Percentiles rank a stretch among this genome's conserved stretches.
phyloP scores from a whole-genome alignment of 2,888 invertebrate species.

The Xestoiulus laeticollis region DNA sequence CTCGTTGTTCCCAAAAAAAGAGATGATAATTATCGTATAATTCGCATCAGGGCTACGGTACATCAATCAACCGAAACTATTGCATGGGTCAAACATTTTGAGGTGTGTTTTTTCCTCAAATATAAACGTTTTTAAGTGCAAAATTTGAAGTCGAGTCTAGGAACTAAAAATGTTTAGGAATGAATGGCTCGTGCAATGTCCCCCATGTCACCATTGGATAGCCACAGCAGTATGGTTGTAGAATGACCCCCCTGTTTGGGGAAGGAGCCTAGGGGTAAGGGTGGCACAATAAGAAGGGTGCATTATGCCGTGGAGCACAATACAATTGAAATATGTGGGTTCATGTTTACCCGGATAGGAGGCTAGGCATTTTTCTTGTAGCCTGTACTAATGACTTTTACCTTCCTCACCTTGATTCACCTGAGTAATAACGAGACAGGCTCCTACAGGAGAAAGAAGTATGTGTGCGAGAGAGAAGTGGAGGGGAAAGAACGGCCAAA shows the following conservation, averaged over 20 bases:
- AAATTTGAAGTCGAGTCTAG: neutral
- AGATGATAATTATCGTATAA: neutral
- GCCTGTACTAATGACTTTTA: conserved; percentile 43
- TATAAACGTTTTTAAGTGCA: neutral
- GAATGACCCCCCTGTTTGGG: neutral
- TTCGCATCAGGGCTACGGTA: neutral
- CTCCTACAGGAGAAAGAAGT: neutral
- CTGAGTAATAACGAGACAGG: conserved; percentile 34
- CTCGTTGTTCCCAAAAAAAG: no score
- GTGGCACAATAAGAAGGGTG: conserved; percentile 38
- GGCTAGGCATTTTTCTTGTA: conserved; percentile 21
- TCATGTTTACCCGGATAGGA: conserved; percentile 10
- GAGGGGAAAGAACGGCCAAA: conserved; percentile 10
- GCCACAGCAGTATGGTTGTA: neutral
- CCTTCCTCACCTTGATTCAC: conserved; percentile 50
- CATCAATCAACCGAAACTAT: neutral
- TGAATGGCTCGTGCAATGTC: neutral
- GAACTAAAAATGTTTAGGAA: neutral
- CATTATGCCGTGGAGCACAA: neutral
- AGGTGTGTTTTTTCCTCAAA: neutral
- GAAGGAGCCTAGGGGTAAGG: neutral
- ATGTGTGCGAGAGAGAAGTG: conserved; percentile 29
- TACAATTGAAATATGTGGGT: conserved; percentile 30
- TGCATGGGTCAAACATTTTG: neutral
- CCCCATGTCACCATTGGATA: neutral